phyloP scores from a whole-genome alignment of 1,140 invertebrate genomes.

The Oedothorax gibbosus region DNA sequence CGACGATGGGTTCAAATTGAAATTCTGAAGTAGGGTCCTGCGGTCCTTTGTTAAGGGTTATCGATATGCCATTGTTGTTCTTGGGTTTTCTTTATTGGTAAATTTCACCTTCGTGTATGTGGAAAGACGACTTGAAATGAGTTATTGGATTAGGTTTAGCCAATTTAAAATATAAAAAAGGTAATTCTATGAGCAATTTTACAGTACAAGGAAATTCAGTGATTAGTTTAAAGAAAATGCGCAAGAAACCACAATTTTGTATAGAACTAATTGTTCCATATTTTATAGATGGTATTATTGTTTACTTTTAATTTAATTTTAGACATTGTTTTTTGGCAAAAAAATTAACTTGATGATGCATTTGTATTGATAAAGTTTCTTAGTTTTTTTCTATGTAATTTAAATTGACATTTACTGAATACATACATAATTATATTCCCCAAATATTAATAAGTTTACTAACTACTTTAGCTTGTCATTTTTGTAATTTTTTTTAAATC shows the following conservation, averaged over 20 bases:
- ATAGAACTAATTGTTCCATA: constrained; percentile 1
- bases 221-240: no score
- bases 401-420: no score
- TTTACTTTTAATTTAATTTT: background rate
- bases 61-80: constrained; percentile 20
- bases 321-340: background rate
- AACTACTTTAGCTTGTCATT: no score
- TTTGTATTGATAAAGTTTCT: background rate
- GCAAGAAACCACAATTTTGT: no score
- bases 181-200: constrained; percentile 1
- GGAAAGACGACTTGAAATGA: constrained; percentile 26
- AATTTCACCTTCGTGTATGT: constrained; percentile 23
- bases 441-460: no score
- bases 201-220: background rate
- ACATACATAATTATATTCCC: no score
- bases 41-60: constrained; percentile 44
- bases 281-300: no score
- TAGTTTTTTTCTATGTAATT: background rate
- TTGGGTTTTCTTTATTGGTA: constrained; percentile 37
- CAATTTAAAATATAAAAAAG: constrained; percentile 45
- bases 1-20: constrained; percentile 33
- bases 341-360: background rate
- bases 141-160: constrained; percentile 47
- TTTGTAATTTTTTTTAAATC: no score
- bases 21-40: constrained; percentile 39